Evolutionary conservation across 2,888 invertebrate genomes (phyloP).

Genomic region (Branchipolynoe longqiensis): DNA sequence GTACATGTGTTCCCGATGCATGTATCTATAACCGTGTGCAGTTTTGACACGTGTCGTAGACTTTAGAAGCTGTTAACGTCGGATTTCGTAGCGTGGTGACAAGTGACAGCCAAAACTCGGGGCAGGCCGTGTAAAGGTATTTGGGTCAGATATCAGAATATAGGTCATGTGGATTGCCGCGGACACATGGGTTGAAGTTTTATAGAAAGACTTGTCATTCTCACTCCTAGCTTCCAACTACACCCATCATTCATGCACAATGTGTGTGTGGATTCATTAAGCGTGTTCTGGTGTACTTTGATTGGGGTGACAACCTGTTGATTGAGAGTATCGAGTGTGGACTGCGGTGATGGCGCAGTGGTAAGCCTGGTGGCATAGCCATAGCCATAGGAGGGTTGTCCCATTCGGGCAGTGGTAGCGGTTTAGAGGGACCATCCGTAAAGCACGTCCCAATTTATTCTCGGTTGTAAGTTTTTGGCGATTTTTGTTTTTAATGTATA

Average conservation of each 20-base stretch:
- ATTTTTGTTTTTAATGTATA: too few relatives aligned
- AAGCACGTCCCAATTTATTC: too few relatives aligned
- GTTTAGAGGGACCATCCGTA: too few relatives aligned
- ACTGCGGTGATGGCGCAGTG: too few relatives aligned
- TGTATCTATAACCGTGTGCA: not conserved
- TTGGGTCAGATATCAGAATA: constrained; percentile 55
- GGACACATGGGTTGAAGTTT: not conserved
- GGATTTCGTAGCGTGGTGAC: constrained; percentile 27
- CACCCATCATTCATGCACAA: not conserved
- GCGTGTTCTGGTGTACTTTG: not conserved
- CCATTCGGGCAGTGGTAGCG: too few relatives aligned
- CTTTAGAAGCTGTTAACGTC: not conserved
- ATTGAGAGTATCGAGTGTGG: not conserved
- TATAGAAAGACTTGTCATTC: not conserved
- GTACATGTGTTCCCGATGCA: not conserved
- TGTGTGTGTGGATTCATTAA: not conserved
- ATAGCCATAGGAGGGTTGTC: too few relatives aligned
- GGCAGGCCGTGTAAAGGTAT: constrained; percentile 53
- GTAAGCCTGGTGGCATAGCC: too few relatives aligned
- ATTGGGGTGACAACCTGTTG: not conserved
- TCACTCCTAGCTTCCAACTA: not conserved
- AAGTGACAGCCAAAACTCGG: constrained; percentile 24
- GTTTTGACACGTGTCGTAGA: not conserved
- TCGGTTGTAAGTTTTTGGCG: too few relatives aligned
- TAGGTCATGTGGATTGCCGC: constrained; percentile 25